phyloP scores from a whole-genome alignment of 2,113 vertebrate genomes.

The Myrmophylax atrothorax region DNA sequence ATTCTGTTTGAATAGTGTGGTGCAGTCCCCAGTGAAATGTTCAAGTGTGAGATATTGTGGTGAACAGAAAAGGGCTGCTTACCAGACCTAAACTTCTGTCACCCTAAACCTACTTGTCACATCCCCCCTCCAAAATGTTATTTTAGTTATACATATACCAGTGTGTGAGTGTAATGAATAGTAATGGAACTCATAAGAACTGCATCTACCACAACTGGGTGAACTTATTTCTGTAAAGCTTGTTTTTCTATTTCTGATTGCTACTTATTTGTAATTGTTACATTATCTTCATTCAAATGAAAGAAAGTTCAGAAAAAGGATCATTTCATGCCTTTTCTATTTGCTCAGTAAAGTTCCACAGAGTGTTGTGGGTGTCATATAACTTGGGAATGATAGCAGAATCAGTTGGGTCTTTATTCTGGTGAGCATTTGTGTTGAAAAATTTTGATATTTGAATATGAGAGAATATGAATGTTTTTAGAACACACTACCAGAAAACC shows the following conservation, averaged over 20 bases:
- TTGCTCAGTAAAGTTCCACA: not conserved
- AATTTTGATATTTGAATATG: not conserved
- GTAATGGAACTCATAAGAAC: not conserved
- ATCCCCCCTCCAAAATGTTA: not conserved
- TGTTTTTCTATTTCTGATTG: not conserved
- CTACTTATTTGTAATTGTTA: not conserved
- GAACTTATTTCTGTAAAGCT: not conserved
- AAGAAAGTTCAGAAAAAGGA: not conserved
- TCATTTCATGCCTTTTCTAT: not conserved
- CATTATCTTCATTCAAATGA: not conserved
- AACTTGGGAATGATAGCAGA: not conserved
- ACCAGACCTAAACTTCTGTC: not conserved
- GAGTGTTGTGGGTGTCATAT: not conserved
- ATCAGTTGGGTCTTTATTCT: not conserved
- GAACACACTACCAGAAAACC: not conserved
- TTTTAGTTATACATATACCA: not conserved
- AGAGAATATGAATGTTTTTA: not conserved
- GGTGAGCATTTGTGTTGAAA: not conserved
- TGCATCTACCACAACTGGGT: not conserved
- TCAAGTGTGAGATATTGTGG: not conserved
- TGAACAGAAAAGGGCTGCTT: not conserved
- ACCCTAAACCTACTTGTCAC: not conserved
- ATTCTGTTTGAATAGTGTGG: not conserved
- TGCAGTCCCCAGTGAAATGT: not conserved
- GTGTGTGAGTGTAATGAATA: not conserved